Conservation (phyloP, 1,140 invertebrate genomes). For the Neuroterus valhalla region DNA sequence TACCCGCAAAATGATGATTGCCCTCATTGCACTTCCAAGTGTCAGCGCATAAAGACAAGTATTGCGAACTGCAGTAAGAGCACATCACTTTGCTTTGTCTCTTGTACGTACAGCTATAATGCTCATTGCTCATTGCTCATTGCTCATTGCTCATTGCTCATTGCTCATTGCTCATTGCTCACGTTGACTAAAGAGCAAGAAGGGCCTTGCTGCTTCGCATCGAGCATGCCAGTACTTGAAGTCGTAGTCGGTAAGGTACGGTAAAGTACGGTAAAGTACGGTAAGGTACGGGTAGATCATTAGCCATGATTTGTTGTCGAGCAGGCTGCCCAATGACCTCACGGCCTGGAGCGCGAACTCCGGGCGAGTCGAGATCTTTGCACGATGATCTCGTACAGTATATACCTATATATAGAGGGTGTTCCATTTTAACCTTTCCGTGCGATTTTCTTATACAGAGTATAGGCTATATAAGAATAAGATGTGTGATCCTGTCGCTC, state of each 20-base stretch:
- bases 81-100: slow-evolving; percentile 5
- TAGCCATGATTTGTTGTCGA: slow-evolving; percentile 76
- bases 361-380: slow-evolving; percentile 54
- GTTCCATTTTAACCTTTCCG: slow-evolving; percentile 40
- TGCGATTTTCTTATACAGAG: slow-evolving; percentile 57
- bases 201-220: slow-evolving; percentile 53
- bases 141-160: not conserved
- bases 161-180: too few relatives aligned
- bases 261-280: slow-evolving; percentile 61
- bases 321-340: slow-evolving; percentile 74
- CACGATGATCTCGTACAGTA: slow-evolving; percentile 57
- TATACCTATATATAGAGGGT: slow-evolving; percentile 36
- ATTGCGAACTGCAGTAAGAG: not conserved
- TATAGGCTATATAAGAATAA: not conserved
- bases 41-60: slow-evolving; percentile 14
- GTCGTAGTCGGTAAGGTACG: slow-evolving; percentile 42
- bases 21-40: not conserved
- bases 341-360: slow-evolving; percentile 65
- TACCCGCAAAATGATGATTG: not conserved
- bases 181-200: slow-evolving; percentile 53
- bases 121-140: too few relatives aligned
- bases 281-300: slow-evolving; percentile 73
- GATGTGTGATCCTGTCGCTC: not conserved
- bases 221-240: slow-evolving; percentile 39
- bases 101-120: slow-evolving; percentile 12